These are phyloP conservation scores for Elephas maximus DNA, from an alignment of 2,113 vertebrate species.

Conservation along the genomic window DNA sequence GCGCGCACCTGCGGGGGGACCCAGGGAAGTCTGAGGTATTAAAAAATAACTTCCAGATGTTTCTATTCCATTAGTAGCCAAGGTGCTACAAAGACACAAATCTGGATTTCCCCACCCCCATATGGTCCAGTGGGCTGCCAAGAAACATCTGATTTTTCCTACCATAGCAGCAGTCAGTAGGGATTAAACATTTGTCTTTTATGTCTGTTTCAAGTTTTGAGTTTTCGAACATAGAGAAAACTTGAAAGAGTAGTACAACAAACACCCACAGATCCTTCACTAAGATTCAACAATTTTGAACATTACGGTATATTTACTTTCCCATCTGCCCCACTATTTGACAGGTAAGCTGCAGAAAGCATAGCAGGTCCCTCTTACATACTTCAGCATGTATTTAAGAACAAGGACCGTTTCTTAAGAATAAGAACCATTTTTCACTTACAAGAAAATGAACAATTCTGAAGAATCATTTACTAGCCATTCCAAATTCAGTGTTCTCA, in stretches of 20 bases:
- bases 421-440: neutral
- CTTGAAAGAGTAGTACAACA: neutral
- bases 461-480: neutral
- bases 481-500: neutral
- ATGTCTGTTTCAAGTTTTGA: neutral
- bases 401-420: neutral
- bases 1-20: neutral
- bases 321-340: neutral
- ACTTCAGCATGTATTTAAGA: neutral
- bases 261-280: neutral
- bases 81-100: neutral
- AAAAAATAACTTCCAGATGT: neutral
- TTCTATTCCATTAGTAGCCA: neutral
- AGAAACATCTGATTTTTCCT: neutral
- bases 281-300: neutral
- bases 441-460: neutral
- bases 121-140: neutral
- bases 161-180: too few species aligned
- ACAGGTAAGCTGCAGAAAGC: neutral
- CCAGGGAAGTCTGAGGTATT: neutral
- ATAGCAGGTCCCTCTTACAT: neutral
- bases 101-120: fast-evolving
- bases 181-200: neutral
- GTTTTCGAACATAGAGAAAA: conserved; percentile 2
- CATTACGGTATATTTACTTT: too few species aligned